Percentiles rank a stretch among this genome's conserved stretches.
Evolutionary conservation across 2,888 invertebrate genomes (phyloP).

Genomic region (Nomada lathburiana): DNA sequence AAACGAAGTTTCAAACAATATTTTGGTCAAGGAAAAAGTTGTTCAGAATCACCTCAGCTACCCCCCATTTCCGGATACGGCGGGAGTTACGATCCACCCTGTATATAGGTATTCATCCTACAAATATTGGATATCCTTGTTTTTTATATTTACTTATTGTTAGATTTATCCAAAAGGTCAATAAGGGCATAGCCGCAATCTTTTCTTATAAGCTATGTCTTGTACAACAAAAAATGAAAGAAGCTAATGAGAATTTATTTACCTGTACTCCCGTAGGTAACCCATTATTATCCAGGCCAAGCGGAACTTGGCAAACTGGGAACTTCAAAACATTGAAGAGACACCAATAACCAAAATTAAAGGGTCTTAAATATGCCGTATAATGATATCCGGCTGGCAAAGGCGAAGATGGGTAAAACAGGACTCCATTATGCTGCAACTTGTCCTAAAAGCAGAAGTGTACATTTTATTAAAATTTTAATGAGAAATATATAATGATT

Average conservation of each 20-base stretch:
- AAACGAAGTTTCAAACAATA: too few relatives aligned
- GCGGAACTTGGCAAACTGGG: constrained; percentile 93
- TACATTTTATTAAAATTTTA: not conserved
- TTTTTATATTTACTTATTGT: too few relatives aligned
- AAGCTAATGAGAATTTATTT: constrained; percentile 24
- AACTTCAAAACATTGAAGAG: constrained; percentile 93
- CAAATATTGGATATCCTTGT: too few relatives aligned
- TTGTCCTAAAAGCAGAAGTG: constrained; percentile 85
- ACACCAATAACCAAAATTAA: constrained; percentile 94
- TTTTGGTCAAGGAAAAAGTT: too few relatives aligned
- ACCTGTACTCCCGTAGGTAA: constrained; percentile 92
- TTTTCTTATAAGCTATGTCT: too few relatives aligned
- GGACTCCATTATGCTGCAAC: constrained; percentile 91
- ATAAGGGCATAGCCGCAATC: too few relatives aligned
- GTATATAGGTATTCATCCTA: too few relatives aligned
- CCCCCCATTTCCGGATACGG: too few relatives aligned
- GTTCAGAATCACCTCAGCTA: too few relatives aligned
- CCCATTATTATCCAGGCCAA: constrained; percentile 90
- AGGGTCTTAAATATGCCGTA: constrained; percentile 90
- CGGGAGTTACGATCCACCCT: too few relatives aligned
- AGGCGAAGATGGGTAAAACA: constrained; percentile 93
- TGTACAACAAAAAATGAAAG: too few relatives aligned
- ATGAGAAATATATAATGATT: not conserved
- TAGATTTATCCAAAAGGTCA: too few relatives aligned
- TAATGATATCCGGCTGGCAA: constrained; percentile 93